Evolutionary conservation across 2,888 invertebrate genomes (phyloP).

Genomic region (Cacoxenus indagator): DNA sequence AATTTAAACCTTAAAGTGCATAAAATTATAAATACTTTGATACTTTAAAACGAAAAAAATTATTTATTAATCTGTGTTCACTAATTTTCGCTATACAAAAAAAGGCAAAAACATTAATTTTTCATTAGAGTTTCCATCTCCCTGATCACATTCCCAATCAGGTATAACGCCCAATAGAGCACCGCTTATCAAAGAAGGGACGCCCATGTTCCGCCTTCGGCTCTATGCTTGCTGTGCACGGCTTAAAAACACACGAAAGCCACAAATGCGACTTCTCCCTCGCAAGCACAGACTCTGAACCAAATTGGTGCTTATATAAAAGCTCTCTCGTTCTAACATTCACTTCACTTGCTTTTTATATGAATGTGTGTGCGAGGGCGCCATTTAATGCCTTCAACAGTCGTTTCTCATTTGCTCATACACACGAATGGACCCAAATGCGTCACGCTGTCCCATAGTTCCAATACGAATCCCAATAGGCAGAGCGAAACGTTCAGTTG

Average conservation of each 20-base stretch:
- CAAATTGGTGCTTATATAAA: conserved; percentile 40
- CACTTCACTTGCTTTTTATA: not conserved
- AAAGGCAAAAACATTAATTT: not conserved
- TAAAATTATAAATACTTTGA: no score
- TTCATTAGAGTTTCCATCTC: not conserved
- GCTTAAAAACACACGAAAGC: conserved; percentile 10
- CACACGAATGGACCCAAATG: conserved; percentile 10
- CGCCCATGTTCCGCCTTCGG: conserved; percentile 65
- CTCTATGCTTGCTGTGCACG: conserved; percentile 29
- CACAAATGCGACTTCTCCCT: conserved; percentile 33
- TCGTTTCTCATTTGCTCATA: conserved; percentile 27
- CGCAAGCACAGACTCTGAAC: conserved; percentile 16
- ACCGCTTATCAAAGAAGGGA: conserved; percentile 35
- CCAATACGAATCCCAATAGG: conserved; percentile 7
- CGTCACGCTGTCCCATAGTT: conserved; percentile 12
- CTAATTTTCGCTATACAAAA: not conserved
- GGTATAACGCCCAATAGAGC: conserved; percentile 39
- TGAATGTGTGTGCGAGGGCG: conserved; percentile 52
- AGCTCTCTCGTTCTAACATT: conserved; percentile 10
- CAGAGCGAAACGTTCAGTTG: not conserved
- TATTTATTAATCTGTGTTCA: not conserved
- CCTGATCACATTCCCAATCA: conserved; percentile 34
- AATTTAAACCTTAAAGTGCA: no score
- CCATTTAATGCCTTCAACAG: conserved; percentile 56
- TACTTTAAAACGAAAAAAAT: no score